Base-by-base conservation (phyloP, 2,888 invertebrate species). In the Lomographa bimaculata region DNA sequence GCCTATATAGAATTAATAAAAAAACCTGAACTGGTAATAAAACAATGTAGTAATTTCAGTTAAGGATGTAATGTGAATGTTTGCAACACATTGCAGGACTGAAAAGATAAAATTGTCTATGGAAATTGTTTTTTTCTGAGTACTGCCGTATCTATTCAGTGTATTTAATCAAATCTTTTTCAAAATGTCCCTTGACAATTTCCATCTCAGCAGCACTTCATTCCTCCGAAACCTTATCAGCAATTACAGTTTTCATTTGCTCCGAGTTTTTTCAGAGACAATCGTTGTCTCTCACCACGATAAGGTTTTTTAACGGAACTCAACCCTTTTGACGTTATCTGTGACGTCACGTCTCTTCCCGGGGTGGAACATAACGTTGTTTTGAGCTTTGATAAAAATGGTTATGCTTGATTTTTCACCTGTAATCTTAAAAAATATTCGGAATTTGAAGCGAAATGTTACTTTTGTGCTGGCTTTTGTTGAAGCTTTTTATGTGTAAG, bases 291-390 rank as follows among this genome's bases (percentile, higher is more conserved):
- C 53, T 64, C 60, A 56, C 59, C 33, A 20, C 24, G 84, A 84
- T 84, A 84, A 81, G 71, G 60, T 60, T 64, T 71, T 73, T 75
- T 76, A 56, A 56, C 77, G 77, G 74, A 75, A 79, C 73, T 79
- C 79, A 82, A 84, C 84, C 85, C 86, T 82, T 81, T 73, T 72
- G 80, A 72, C 79, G 79, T 72, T 86, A 86, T 86, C 85, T 70
- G 52, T 71, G 78, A 79, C 75, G 82, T 81, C 77, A 79, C 75
- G 69, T 76, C 78, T 77, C 74, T 71, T 73, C 65, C 64, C 65
- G 60, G 62, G 55, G 57, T 60, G 62, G 69, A 70, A 70, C 64
- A 65, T 64, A 66, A 67, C 60, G 61, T 65, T 64, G 62, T 62
- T 61, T 60, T 53, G 56, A 56, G 57, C 38, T 43, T 32, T 46